Evolutionary conservation across 37 sponge, comb jelly and placozoan species (phyloP).

Genomic region (Agelas oroides): DNA sequence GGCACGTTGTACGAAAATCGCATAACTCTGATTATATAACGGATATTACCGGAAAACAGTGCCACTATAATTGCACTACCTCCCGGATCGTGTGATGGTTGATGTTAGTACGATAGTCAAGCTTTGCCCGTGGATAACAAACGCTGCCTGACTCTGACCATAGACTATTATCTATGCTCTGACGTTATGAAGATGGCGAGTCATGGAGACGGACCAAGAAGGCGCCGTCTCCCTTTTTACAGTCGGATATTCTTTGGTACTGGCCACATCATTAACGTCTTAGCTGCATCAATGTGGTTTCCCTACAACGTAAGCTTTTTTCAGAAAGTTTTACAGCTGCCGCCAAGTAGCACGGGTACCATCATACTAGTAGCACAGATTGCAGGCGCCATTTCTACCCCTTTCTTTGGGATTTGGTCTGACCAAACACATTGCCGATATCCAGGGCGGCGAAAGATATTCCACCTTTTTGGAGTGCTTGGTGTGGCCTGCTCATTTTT

Average conservation of each 20-base stretch:
- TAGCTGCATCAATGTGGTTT: conserved; percentile 91
- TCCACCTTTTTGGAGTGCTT: conserved; percentile 83
- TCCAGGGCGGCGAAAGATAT: conserved; percentile 83
- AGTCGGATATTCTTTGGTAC: conserved; percentile 61
- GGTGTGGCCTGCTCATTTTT: conserved; percentile 68
- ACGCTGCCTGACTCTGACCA: too few species aligned
- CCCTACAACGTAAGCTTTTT: conserved; percentile 84
- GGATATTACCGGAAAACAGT: too few species aligned
- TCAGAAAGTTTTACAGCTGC: conserved; percentile 68
- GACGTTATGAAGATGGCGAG: too few species aligned
- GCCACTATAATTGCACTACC: too few species aligned
- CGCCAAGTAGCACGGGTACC: conserved; percentile 64
- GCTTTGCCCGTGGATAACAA: too few species aligned
- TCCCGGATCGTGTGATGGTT: too few species aligned
- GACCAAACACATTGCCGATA: conserved; percentile 66
- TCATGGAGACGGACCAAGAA: too few species aligned
- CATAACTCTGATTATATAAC: too few species aligned
- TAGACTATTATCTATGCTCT: too few species aligned
- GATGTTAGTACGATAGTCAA: too few species aligned
- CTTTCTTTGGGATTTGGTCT: conserved; percentile 76
- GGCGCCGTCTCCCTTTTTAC: neutral
- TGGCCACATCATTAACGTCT: conserved; percentile 90
- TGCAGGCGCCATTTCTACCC: conserved; percentile 84
- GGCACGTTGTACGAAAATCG: too few species aligned
- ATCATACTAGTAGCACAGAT: conserved; percentile 87